These are phyloP conservation scores for Thera obeliscata DNA, from an alignment of 2,888 invertebrate species.

Conservation along the genomic window DNA sequence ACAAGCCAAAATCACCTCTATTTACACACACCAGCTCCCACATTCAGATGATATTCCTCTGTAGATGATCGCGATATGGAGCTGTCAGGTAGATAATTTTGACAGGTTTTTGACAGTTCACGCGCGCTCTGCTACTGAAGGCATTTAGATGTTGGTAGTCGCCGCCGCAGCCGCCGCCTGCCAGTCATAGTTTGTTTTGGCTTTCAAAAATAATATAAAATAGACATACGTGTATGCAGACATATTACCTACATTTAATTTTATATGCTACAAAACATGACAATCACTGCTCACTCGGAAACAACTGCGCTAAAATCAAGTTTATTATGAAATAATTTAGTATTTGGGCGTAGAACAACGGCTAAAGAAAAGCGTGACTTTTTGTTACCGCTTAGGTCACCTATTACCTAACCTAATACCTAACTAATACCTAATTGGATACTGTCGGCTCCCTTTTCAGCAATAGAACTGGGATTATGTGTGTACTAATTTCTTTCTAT, in stretches of 20 bases:
- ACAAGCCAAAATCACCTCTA: conserved; percentile 44
- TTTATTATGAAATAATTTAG: too few species aligned
- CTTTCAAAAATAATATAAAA: conserved; percentile 35
- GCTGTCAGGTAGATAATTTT: conserved; percentile 60
- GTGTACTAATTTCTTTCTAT: too few species aligned
- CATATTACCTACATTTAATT: background rate
- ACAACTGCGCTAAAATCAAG: too few species aligned
- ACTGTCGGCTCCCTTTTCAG: too few species aligned
- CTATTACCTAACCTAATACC: too few species aligned
- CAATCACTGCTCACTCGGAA: too few species aligned
- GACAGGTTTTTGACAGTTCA: conserved; percentile 70
- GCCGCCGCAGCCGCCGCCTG: conserved; percentile 46
- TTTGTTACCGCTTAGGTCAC: too few species aligned
- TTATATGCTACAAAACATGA: too few species aligned
- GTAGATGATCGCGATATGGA: conserved; percentile 31
- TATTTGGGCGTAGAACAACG: too few species aligned
- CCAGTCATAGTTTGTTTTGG: conserved; percentile 57
- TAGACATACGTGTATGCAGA: background rate
- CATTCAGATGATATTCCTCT: conserved; percentile 37
- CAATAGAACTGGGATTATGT: too few species aligned
- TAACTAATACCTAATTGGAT: too few species aligned
- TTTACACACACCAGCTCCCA: conserved; percentile 29
- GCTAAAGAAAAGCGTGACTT: too few species aligned
- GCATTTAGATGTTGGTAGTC: conserved; percentile 20
- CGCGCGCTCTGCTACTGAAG: conserved; percentile 69